phyloP scores from a whole-genome alignment of 2,113 vertebrate species.

The Scalopus aquaticus region DNA sequence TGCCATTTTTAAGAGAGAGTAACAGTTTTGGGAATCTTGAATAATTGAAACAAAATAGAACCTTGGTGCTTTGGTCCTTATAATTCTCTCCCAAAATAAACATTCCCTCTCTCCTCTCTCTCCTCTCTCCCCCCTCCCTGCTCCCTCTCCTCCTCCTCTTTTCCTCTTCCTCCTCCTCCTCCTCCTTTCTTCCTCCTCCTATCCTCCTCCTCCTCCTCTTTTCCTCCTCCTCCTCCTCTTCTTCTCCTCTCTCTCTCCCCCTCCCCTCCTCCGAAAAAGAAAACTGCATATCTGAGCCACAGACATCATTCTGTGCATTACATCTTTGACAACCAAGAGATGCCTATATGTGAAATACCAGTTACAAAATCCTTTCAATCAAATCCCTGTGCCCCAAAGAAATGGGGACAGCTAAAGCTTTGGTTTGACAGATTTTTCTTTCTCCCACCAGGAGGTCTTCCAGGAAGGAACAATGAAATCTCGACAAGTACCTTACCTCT shows the following conservation, averaged over 20 bases:
- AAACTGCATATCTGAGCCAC: neutral
- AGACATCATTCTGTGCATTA: neutral
- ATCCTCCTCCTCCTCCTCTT: too few relatives aligned
- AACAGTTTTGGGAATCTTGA: conserved; percentile 75
- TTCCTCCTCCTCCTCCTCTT: too few relatives aligned
- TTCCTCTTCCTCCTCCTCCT: too few relatives aligned
- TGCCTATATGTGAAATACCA: neutral
- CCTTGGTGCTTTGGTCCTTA: conserved; percentile 6
- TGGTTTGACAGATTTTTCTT: neutral
- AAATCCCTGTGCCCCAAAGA: neutral
- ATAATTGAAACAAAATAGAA: conserved; percentile 77
- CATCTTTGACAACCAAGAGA: neutral
- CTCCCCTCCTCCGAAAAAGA: neutral
- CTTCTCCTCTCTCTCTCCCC: too few relatives aligned
- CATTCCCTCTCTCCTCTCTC: neutral
- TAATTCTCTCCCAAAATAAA: conserved; percentile 4
- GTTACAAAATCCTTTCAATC: neutral
- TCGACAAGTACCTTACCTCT: neutral
- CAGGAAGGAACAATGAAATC: neutral
- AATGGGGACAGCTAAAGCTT: neutral
- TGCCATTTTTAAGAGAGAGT: conserved; percentile 65
- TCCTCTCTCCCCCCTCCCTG: neutral
- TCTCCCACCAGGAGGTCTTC: neutral
- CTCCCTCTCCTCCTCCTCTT: too few relatives aligned
- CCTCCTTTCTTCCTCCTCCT: too few relatives aligned